phyloP scores from a whole-genome alignment of 2,113 vertebrate species.

The Macrotus californicus region DNA sequence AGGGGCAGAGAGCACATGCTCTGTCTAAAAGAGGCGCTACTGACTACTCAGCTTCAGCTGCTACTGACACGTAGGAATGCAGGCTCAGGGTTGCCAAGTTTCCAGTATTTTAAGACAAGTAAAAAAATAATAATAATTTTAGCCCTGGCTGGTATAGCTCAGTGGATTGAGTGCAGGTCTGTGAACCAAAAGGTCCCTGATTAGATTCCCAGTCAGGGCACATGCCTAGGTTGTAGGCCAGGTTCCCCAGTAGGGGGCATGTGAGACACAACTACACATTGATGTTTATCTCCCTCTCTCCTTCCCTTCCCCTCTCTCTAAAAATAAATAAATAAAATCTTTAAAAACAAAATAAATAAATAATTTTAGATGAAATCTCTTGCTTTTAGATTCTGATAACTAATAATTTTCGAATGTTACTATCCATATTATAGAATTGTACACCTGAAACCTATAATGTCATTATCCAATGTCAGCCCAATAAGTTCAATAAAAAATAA shows the following conservation, averaged over 20 bases:
- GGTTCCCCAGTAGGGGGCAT: too few relatives aligned
- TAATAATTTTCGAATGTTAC: not conserved
- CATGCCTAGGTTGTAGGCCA: too few relatives aligned
- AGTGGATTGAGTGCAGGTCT: too few relatives aligned
- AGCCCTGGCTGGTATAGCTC: too few relatives aligned
- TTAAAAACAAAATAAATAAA: not conserved
- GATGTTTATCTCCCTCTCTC: too few relatives aligned
- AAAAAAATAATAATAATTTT: not conserved
- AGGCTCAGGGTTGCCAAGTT: not conserved
- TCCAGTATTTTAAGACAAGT: not conserved
- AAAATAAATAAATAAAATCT: too few relatives aligned
- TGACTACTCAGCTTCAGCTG: not conserved
- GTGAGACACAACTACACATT: too few relatives aligned
- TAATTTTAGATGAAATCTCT: not conserved
- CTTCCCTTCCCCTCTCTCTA: too few relatives aligned
- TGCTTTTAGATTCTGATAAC: slow-evolving; percentile 8
- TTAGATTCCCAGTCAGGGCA: too few relatives aligned
- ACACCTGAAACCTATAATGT: not conserved
- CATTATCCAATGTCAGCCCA: not conserved
- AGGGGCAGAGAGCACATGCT: not conserved
- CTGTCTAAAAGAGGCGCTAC: not conserved
- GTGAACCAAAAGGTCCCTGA: too few relatives aligned
- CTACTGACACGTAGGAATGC: not conserved
- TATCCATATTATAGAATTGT: not conserved
- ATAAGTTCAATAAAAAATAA: not conserved